Evolutionary conservation across 2,888 invertebrate genomes (phyloP).

Genomic region (Latrodectus elegans): DNA sequence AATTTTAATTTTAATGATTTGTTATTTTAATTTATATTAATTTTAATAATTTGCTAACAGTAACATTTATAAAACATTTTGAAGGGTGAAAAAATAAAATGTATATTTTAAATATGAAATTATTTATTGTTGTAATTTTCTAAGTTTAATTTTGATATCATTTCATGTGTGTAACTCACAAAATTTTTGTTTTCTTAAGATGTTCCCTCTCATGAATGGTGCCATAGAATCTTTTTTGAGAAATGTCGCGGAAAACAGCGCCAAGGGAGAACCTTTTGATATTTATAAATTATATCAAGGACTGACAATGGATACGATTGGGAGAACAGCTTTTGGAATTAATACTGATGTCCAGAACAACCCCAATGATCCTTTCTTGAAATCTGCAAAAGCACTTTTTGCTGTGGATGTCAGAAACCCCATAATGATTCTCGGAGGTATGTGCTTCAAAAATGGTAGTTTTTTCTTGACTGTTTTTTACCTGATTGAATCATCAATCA

Average conservation of each 20-base stretch:
- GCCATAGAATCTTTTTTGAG: slow-evolving; percentile 32
- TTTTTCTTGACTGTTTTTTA: too few relatives aligned
- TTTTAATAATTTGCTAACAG: too few relatives aligned
- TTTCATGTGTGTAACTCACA: too few relatives aligned
- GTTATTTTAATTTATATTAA: too few relatives aligned
- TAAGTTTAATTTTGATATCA: too few relatives aligned
- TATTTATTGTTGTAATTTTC: too few relatives aligned
- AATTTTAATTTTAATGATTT: too few relatives aligned
- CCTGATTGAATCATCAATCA: too few relatives aligned
- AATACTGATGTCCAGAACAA: slow-evolving; percentile 68
- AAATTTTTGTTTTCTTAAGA: slow-evolving; percentile 13
- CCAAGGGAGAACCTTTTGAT: slow-evolving; percentile 59
- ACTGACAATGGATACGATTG: slow-evolving; percentile 69
- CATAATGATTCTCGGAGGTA: slow-evolving; percentile 10
- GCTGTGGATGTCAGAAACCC: slow-evolving; percentile 13
- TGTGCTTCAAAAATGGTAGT: neutral
- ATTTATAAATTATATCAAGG: slow-evolving; percentile 69
- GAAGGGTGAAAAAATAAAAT: too few relatives aligned
- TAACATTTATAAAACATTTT: too few relatives aligned
- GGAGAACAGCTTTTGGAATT: slow-evolving; percentile 70
- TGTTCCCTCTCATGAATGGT: slow-evolving; percentile 49
- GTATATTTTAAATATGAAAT: too few relatives aligned
- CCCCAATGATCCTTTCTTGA: slow-evolving; percentile 53
- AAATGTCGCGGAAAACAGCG: slow-evolving; percentile 31
- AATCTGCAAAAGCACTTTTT: slow-evolving; percentile 21